These are phyloP conservation scores for Pseudopleuronectes americanus DNA, from an alignment of 2,797 vertebrate genomes.

Conservation along the genomic window DNA sequence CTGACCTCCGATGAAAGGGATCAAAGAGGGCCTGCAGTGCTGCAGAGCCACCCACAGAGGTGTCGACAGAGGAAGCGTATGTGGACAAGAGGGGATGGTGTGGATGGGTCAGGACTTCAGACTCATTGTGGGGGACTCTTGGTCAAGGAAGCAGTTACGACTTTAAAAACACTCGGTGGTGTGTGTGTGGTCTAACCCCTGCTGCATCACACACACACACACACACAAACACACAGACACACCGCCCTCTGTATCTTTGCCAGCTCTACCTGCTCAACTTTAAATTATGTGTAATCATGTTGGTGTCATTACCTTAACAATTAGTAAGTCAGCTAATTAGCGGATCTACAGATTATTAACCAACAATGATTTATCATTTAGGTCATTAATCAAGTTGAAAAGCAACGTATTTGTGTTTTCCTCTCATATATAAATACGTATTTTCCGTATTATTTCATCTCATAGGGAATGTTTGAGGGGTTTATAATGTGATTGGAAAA, in stretches of 20 bases:
- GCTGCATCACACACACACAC: conserved; percentile 29
- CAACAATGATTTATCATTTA: neutral
- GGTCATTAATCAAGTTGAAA: neutral
- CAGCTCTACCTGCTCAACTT: too few relatives aligned
- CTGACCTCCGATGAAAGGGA: conserved; percentile 25
- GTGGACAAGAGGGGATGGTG: conserved; percentile 38
- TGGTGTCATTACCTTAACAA: neutral
- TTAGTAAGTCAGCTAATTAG: neutral
- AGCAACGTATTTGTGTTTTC: neutral
- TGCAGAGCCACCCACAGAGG: conserved; percentile 68
- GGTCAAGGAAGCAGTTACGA: conserved; percentile 53
- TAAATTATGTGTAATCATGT: neutral
- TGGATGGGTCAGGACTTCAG: conserved; percentile 43
- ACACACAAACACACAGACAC: conserved; percentile 2
- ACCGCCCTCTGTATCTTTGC: neutral
- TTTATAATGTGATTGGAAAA: too few relatives aligned
- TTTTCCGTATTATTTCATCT: too few relatives aligned
- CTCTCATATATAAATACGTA: neutral
- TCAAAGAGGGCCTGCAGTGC: conserved; percentile 36
- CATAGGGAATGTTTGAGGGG: too few relatives aligned
- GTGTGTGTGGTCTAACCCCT: conserved; percentile 62
- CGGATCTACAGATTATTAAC: neutral
- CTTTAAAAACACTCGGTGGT: conserved; percentile 32
- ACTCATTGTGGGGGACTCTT: conserved; percentile 31
- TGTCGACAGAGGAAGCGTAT: conserved; percentile 71